Evolutionary conservation across 2,797 vertebrate genomes (phyloP), one percentile per base, ranked within the genome.

Genomic region (Sciurus carolinensis): DNA sequence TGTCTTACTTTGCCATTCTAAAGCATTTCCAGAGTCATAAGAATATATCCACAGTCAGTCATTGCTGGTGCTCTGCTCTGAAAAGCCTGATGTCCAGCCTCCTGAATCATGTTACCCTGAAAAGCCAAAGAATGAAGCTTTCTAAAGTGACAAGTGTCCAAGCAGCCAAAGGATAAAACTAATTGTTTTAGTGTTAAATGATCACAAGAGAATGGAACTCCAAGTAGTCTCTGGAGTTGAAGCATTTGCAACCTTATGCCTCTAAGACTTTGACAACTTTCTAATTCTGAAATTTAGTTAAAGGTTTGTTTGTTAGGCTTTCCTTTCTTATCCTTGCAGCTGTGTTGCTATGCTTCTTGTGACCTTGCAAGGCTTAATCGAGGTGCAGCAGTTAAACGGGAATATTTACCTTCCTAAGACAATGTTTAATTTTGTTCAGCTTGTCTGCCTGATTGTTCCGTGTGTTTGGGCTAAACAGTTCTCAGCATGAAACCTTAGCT

Each of bases 341-440:
- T 24, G 17, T 30, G 8, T 1, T 54, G 7, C 47, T 50, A 22
- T 50, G 30, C 1, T 17, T 36, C 44, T 80, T 59, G 30, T 67
- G 59, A 57, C 42, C 20, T 20, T 85, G 50, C 26, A 57, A 14
- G 64, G 20, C 6, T 87, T n/a, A 66, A 28, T 17, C 15, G 47
- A 81, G 50, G 14, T 39, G 3, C 30, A 52, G n/a, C 66, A 4
- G 33, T 5, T 39, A 22, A 85, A 20, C 30, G 54, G 12, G 14
- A 71, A 22, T 89, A 87, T 75, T 94, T 89, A 20, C 52, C 33
- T 90, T 84, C 14, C 47, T 72, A 69, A 82, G 44, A 85, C 81
- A 88, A 91, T 79, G 18, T 87, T 91, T 94, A 15, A 90, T 57
- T 88, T 94, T n/a, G 1, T 72, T 90, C 75, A 26, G 30, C 4